Evolutionary conservation across 2,797 vertebrate genomes (phyloP).

Genomic region (Alosa sapidissima): DNA sequence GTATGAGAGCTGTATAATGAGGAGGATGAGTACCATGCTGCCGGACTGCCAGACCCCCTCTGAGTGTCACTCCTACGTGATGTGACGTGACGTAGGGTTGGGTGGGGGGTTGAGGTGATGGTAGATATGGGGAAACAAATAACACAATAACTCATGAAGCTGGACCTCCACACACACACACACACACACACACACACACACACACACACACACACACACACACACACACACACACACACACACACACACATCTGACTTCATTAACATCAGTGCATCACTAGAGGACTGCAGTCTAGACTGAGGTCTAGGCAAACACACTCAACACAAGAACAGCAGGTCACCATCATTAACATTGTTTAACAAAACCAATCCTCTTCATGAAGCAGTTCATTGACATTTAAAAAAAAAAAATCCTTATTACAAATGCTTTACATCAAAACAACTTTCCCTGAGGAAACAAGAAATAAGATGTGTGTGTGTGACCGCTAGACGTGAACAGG

Average conservation of each 20-base stretch:
- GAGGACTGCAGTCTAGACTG: not conserved
- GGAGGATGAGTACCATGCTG: constrained; percentile 78
- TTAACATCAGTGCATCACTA: not conserved
- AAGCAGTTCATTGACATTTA: not conserved
- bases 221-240: not conserved
- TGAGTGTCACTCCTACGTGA: constrained; percentile 79
- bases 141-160: constrained; percentile 69
- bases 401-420: no score
- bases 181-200: no score
- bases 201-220: no score
- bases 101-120: constrained; percentile 74
- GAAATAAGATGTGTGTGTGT: no score
- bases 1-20: constrained; percentile 55
- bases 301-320: not conserved
- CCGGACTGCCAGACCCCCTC: constrained; percentile 78
- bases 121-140: constrained; percentile 79
- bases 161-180: constrained; percentile 13
- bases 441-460: no score
- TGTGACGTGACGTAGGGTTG: constrained; percentile 69
- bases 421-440: no score
- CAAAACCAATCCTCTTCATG: not conserved
- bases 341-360: not conserved
- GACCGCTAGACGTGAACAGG: not conserved
- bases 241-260: no score
- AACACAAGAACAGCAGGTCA: not conserved